Conservation (phyloP, 2,113 vertebrate species). For the Xenopus borealis region DNA sequence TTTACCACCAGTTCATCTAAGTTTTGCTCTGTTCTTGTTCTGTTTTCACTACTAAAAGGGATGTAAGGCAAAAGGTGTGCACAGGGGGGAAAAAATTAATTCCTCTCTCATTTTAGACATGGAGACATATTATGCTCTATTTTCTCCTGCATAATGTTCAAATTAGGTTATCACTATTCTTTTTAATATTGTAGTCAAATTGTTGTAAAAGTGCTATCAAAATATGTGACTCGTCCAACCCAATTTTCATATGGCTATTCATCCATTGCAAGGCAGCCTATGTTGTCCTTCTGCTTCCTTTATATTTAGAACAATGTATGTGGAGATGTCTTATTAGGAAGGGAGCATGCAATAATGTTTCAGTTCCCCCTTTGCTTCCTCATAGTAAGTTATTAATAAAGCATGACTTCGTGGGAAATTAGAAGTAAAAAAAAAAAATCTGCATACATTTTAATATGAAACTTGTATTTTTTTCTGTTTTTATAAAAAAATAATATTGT, state of each 20-base stretch:
- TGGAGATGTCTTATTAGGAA: background rate
- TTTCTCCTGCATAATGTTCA: background rate
- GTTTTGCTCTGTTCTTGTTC: background rate
- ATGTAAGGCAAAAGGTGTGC: background rate
- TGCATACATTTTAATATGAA: constrained; percentile 7
- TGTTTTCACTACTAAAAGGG: background rate
- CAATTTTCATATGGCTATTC: constrained; percentile 32
- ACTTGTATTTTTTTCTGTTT: constrained; percentile 9
- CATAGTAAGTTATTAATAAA: background rate
- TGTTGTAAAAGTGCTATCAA: background rate
- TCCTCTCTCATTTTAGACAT: too few species aligned
- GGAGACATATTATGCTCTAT: background rate
- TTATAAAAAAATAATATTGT: constrained; percentile 20
- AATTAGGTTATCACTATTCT: background rate
- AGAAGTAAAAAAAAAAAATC: constrained; percentile 2
- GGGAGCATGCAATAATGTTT: constrained; percentile 9
- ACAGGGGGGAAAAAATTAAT: background rate
- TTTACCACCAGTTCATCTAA: background rate
- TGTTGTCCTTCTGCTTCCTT: constrained; percentile 2
- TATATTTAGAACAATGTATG: background rate
- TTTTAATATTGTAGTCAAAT: background rate
- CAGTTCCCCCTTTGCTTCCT: background rate
- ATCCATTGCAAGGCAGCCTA: constrained; percentile 35
- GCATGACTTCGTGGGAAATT: background rate
- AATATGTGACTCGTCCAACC: constrained; percentile 17